phyloP scores from a whole-genome alignment of 2,113 vertebrate genomes.

The Thamnophis sirtalis region DNA sequence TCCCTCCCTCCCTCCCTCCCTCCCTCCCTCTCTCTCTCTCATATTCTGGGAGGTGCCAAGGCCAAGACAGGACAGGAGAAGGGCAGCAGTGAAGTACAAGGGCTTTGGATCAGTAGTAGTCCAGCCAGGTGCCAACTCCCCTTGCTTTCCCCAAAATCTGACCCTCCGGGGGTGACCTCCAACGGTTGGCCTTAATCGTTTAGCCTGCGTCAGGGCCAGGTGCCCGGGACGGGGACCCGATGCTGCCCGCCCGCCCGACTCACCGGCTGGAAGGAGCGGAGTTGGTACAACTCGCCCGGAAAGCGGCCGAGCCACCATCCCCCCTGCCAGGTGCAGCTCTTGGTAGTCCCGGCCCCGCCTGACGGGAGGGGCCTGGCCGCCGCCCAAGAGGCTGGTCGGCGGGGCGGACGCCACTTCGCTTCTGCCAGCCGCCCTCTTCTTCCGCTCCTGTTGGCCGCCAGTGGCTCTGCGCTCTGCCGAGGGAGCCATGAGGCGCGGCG shows the following conservation, averaged over 20 bases:
- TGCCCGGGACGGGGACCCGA: neutral
- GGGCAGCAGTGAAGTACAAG: neutral
- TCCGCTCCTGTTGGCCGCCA: neutral
- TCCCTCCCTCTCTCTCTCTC: neutral
- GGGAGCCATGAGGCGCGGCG: constrained; percentile 5
- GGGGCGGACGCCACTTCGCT: neutral
- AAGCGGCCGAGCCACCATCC: neutral
- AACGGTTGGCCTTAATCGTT: neutral
- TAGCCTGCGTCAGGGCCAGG: neutral
- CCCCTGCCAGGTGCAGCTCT: neutral
- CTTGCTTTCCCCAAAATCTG: neutral
- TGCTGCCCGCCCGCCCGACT: neutral
- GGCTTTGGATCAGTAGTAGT: neutral
- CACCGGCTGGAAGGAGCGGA: neutral
- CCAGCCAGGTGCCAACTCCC: neutral
- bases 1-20: fast-evolving
- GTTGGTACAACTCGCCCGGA: neutral
- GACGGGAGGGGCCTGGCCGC: constrained; percentile 7
- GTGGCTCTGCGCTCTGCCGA: neutral
- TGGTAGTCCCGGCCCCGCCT: constrained; percentile 3
- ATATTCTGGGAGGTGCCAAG: neutral
- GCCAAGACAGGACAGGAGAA: neutral
- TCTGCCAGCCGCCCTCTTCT: neutral
- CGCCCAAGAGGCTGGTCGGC: neutral
- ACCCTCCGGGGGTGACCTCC: neutral